phyloP scores from a whole-genome alignment of 2,797 vertebrate genomes.

The Enteromius fasciolatus region DNA sequence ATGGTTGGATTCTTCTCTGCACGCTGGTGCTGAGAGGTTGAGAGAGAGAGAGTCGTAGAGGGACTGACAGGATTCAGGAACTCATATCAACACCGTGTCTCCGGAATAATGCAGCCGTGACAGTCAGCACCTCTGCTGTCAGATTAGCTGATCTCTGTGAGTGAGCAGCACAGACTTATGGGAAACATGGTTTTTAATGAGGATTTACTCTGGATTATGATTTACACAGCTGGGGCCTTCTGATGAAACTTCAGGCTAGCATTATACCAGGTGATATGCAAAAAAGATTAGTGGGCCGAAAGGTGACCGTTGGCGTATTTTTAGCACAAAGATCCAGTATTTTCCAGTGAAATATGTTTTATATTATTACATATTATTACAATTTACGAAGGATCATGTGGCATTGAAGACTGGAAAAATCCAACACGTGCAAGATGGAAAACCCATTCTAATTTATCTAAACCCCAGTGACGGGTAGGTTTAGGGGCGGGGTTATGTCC shows the following conservation, averaged over 20 bases:
- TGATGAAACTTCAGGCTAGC: not conserved
- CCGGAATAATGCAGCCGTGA: constrained; percentile 57
- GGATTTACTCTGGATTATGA: constrained; percentile 44
- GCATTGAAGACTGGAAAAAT: not conserved
- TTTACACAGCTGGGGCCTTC: constrained; percentile 7
- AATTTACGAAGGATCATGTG: not conserved
- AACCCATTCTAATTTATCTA: too few species aligned
- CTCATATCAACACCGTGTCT: constrained; percentile 47
- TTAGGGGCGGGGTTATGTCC: too few species aligned
- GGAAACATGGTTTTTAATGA: constrained; percentile 49
- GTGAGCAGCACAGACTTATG: constrained; percentile 38
- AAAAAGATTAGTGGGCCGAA: not conserved
- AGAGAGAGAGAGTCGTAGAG: constrained; percentile 32
- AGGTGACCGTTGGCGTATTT: not conserved
- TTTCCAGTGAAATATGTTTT: not conserved
- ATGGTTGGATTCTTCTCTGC: constrained; percentile 70
- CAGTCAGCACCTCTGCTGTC: constrained; percentile 58
- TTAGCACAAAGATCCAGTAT: too few species aligned
- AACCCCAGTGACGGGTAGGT: too few species aligned
- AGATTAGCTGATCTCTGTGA: constrained; percentile 55
- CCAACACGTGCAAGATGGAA: too few species aligned
- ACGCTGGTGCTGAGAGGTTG: constrained; percentile 54
- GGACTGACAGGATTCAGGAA: constrained; percentile 53
- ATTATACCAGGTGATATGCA: constrained; percentile 2
- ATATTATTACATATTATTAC: not conserved